These are phyloP conservation scores for Invenusta paracnida DNA, from an alignment of 2,888 invertebrate species.

Conservation along the genomic window DNA sequence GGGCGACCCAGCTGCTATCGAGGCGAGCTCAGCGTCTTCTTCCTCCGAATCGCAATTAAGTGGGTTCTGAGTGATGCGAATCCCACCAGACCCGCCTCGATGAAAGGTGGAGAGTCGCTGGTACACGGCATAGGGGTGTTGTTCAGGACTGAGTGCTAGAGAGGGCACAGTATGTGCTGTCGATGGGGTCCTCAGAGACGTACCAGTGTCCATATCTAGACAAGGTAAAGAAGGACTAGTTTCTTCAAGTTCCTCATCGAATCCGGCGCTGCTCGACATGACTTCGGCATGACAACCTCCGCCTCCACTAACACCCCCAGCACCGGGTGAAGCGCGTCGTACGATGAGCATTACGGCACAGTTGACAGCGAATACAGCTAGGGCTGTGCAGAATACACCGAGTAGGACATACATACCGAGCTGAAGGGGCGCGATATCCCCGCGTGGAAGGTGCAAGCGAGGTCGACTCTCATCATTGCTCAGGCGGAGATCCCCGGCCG, in stretches of 20 bases:
- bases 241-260: neutral
- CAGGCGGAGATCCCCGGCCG: neutral
- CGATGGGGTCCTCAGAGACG: neutral
- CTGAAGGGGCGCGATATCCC: neutral
- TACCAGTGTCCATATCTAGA: neutral
- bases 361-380: neutral
- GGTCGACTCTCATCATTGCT: neutral
- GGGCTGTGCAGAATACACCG: neutral
- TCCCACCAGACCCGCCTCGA: neutral
- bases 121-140: neutral
- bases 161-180: neutral
- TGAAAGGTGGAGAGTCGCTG: conserved; percentile 10
- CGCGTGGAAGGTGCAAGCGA: neutral
- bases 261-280: neutral
- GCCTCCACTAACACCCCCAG: too few species aligned
- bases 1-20: neutral
- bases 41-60: neutral
- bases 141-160: neutral
- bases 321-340: neutral
- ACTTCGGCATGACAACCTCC: neutral
- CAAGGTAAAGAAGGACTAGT: neutral
- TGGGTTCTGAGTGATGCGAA: neutral
- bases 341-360: neutral
- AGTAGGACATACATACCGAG: neutral
- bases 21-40: neutral